Conservation (phyloP, 2,888 invertebrate species). For the Rutpela maculata region DNA sequence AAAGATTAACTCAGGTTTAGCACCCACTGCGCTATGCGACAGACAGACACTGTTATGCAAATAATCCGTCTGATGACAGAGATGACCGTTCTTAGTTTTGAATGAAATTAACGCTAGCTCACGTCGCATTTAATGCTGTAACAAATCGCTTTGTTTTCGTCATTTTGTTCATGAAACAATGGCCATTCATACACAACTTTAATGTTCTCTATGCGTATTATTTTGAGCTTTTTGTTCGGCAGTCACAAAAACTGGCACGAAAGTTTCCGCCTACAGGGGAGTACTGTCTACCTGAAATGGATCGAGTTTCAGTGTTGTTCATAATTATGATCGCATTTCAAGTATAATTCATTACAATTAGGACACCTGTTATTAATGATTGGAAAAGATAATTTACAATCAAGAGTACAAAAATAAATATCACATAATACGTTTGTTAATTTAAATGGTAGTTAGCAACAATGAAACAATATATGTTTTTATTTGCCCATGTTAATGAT, state of each 20-base stretch:
- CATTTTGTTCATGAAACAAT: slow-evolving; percentile 33
- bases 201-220: slow-evolving; percentile 33
- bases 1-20: slow-evolving; percentile 21
- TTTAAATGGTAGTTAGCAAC: too few relatives aligned
- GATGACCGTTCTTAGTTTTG: slow-evolving; percentile 20
- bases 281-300: neutral
- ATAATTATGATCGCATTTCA: neutral
- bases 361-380: neutral
- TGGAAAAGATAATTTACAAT: neutral
- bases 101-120: slow-evolving; percentile 27
- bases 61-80: slow-evolving; percentile 25
- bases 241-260: slow-evolving; percentile 15
- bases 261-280: slow-evolving; percentile 7
- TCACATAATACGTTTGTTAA: too few relatives aligned
- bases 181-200: slow-evolving; percentile 27
- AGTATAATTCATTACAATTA: neutral
- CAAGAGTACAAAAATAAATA: too few relatives aligned
- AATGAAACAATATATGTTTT: too few relatives aligned
- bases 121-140: slow-evolving; percentile 14
- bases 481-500: too few relatives aligned
- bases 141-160: slow-evolving; percentile 32
- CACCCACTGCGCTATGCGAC: slow-evolving; percentile 4
- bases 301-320: neutral
- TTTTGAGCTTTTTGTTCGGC: slow-evolving; percentile 21
- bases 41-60: slow-evolving; percentile 30